Base-by-base conservation (phyloP, 1,140 invertebrate genomes). In the Drosophila orosa region DNA sequence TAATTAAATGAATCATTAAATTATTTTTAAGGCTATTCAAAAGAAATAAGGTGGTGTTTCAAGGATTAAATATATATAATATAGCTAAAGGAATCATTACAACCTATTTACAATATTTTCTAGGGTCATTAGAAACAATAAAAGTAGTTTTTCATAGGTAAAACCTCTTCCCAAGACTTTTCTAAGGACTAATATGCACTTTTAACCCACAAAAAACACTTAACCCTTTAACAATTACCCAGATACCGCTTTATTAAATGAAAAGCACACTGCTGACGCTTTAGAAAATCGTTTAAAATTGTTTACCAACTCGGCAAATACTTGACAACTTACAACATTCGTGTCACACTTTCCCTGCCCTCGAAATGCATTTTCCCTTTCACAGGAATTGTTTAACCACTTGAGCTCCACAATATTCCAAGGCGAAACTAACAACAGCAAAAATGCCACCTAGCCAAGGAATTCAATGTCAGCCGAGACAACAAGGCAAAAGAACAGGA, bases 391-490 rank as follows among this genome's bases (percentile, higher is more conserved):
- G 65, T 71, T 67, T 56, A 22, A 63, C 13, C 45, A 42, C 33
- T 68, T 67, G 40, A n/a, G 22, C 63, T 37, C 31, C 39, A 31
- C 47, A 68, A 68, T 55, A 69, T 42, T 68, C 61, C 61, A 22
- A 29, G 33, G 50, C n/a, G 24, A 56, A 62, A 31, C 60, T 29
- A 55, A 17, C 37, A 63, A 61, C 73, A 24, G 42, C 22, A 68
- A 78, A 65, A 55, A 80, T 54, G 61, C 29, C 76, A 58, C 31
- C 68, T 66, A 68, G 58, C 73, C 62, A 39, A 50, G 37, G 40
- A 65, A 42, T 61, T 73, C 37, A 78, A 66, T 59, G 74, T 56
- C 57, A 77, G 27, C 57, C n/a, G n/a, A 62, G 33, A 44, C 15
- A 52, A n/a, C 42, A 72, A 45, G 40, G 33, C 39, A 39, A 13